Evolutionary conservation across 2,888 invertebrate genomes (phyloP).

Genomic region (Elmis aenea): DNA sequence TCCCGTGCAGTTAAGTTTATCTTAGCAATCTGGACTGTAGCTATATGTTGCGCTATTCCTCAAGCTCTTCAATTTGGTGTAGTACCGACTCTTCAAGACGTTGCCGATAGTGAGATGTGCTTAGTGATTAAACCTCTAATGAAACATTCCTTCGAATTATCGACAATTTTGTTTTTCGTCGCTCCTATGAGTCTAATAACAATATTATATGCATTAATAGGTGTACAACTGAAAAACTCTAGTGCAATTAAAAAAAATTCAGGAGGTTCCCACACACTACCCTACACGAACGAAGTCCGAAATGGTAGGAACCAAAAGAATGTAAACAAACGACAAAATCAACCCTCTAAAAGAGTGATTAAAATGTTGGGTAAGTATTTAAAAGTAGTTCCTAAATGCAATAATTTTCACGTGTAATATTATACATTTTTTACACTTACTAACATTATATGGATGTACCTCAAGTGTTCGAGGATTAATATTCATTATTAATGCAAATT

Average conservation of each 20-base stretch:
- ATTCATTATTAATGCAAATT: no score
- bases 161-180: constrained; percentile 77
- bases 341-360: constrained; percentile 55
- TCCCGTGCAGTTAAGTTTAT: constrained; percentile 80
- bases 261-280: constrained; percentile 13
- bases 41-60: constrained; percentile 68
- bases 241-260: constrained; percentile 47
- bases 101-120: constrained; percentile 43
- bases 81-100: constrained; percentile 38
- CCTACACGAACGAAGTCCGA: not conserved
- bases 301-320: constrained; percentile 5
- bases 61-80: constrained; percentile 57
- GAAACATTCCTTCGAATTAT: constrained; percentile 72
- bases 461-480: no score
- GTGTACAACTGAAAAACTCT: constrained; percentile 64
- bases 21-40: constrained; percentile 72
- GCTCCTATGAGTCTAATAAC: constrained; percentile 83
- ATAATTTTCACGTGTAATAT: no score
- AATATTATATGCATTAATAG: constrained; percentile 74
- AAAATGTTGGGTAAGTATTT: constrained; percentile 71
- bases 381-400: not conserved
- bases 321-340: constrained; percentile 23
- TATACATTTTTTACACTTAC: no score
- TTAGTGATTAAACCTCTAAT: constrained; percentile 53
- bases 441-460: no score